Evolutionary conservation across 2,888 invertebrate genomes (phyloP), one percentile per base, ranked within the genome.

Genomic region (Chydorus sphaericus): DNA sequence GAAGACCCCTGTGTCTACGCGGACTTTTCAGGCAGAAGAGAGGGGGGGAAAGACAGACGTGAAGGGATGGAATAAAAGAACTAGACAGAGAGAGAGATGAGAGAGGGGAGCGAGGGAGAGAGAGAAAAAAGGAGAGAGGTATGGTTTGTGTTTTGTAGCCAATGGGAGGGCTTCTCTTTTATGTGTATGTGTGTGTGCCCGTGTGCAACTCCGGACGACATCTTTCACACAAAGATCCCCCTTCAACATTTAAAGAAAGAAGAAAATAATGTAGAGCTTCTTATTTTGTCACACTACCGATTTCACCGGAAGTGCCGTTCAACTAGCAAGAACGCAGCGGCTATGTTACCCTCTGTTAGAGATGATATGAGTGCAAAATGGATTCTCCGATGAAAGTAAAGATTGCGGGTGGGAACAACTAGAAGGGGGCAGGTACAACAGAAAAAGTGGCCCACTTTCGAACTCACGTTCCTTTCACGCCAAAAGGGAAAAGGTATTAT

Each of bases 401-500:
- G n/a, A n/a, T n/a, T n/a, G n/a, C n/a, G n/a, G n/a, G n/a, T n/a
- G n/a, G n/a, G n/a, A n/a, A 44, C 44, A 26, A 33, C 33, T 33
- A 14, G 33, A 14, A 16, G 44, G 44, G n/a, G n/a, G 26, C 44
- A 26, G 3, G 44, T 20, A n/a, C n/a, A n/a, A n/a, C n/a, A n/a
- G n/a, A n/a, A 44, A 44, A 44, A 44, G 44, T 44, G 44, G 44
- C 44, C 44, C 28, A 44, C 44, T 44, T 44, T 44, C 44, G 28
- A n/a, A n/a, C n/a, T n/a, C n/a, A n/a, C n/a, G n/a, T n/a, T n/a
- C n/a, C 44, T 23, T 44, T 44, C 44, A 44, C 44, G 44, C 44
- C 44, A 44, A 44, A 44, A 44, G 18, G 44, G 44, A 44, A 44
- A 44, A 44, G 44, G 44, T 44, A 44, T 44, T 44, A 44, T 44